These are phyloP conservation scores for Agelastica alni DNA, from an alignment of 2,888 invertebrate genomes.

Conservation along the genomic window DNA sequence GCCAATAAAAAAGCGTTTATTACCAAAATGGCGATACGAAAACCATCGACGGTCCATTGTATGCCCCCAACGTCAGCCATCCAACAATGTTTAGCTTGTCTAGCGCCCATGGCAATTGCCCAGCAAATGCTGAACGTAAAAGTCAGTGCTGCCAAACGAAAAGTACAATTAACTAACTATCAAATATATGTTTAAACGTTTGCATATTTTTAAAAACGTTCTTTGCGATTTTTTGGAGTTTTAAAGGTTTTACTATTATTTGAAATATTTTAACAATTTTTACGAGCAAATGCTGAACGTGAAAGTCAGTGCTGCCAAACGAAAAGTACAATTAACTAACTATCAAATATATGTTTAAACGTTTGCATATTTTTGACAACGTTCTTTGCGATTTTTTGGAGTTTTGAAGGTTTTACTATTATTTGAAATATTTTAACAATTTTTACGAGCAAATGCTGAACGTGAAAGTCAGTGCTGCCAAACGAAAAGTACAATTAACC, in stretches of 20 bases:
- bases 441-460: slow-evolving; percentile 66
- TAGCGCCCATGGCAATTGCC: slow-evolving; percentile 59
- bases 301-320: slow-evolving; percentile 55
- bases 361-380: too few relatives aligned
- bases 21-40: slow-evolving; percentile 62
- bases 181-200: background rate
- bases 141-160: slow-evolving; percentile 53
- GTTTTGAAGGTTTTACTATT: too few relatives aligned
- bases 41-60: slow-evolving; percentile 67
- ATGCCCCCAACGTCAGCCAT: slow-evolving; percentile 61
- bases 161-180: slow-evolving; percentile 3
- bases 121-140: slow-evolving; percentile 62
- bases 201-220: too few relatives aligned
- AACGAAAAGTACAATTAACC: slow-evolving; percentile 14
- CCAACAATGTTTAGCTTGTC: slow-evolving; percentile 66
- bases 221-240: too few relatives aligned
- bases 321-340: slow-evolving; percentile 5
- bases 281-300: slow-evolving; percentile 64
- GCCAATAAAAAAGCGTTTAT: slow-evolving; percentile 65
- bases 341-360: background rate
- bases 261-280: too few relatives aligned
- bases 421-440: too few relatives aligned
- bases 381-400: too few relatives aligned
- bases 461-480: slow-evolving; percentile 56
- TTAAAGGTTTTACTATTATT: too few relatives aligned